Evolutionary conservation across 2,888 invertebrate genomes (phyloP).

Genomic region (Tipula unca): DNA sequence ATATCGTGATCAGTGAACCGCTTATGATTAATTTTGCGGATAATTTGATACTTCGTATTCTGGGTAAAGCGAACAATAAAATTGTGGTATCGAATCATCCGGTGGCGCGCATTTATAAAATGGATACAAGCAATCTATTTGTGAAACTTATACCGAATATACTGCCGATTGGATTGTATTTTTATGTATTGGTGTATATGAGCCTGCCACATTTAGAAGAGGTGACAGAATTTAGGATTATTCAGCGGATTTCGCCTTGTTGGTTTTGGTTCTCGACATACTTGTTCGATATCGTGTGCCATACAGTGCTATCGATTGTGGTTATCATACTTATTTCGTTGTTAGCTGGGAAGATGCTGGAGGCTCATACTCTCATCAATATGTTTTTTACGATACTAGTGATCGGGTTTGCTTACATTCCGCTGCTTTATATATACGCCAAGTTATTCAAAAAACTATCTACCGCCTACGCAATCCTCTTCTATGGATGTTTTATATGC

Average conservation of each 20-base stretch:
- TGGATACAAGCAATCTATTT: neutral
- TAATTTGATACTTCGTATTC: neutral
- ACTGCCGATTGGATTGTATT: conserved; percentile 31
- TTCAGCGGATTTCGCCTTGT: conserved; percentile 53
- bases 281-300: conserved; percentile 46
- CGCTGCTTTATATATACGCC: conserved; percentile 52
- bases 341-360: neutral
- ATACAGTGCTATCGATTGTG: conserved; percentile 32
- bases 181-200: conserved; percentile 44
- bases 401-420: conserved; percentile 54
- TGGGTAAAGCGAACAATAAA: neutral
- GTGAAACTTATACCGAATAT: neutral
- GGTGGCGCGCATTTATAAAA: neutral
- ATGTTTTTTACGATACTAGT: conserved; percentile 43
- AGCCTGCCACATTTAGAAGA: conserved; percentile 56
- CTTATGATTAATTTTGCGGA: neutral
- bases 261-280: conserved; percentile 57
- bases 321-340: conserved; percentile 28
- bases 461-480: conserved; percentile 37
- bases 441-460: conserved; percentile 37
- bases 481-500: conserved; percentile 37
- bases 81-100: neutral
- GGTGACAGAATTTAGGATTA: conserved; percentile 51
- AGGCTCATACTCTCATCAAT: conserved; percentile 32
- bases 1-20: neutral